A percentile compares a stretch with the other conserved stretches of the same genome.
Conservation (phyloP, 2,888 invertebrate genomes). For the Parelbella ahira region DNA sequence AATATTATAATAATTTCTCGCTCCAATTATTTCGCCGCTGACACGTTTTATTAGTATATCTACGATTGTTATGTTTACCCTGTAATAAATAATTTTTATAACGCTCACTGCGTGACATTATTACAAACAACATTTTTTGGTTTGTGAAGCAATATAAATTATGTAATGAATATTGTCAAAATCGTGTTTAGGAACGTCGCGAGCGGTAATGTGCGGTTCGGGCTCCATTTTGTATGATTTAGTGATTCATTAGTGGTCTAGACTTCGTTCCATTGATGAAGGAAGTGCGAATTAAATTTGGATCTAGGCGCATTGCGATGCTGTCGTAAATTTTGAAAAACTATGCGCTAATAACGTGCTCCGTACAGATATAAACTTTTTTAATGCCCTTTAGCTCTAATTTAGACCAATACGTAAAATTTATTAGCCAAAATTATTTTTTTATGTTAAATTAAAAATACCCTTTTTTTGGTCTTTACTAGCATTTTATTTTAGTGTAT, state of each 20-base stretch:
- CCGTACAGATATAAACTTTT: too few relatives aligned
- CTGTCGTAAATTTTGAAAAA: conserved; percentile 19
- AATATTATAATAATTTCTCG: conserved; percentile 76
- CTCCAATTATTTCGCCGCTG: conserved; percentile 73
- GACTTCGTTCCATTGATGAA: conserved; percentile 19
- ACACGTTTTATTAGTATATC: conserved; percentile 74
- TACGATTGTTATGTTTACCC: conserved; percentile 68
- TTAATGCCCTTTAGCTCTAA: too few relatives aligned
- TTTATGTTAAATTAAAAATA: too few relatives aligned
- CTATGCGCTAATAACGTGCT: conserved; percentile 7
- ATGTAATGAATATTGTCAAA: conserved; percentile 49
- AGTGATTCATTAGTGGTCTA: conserved; percentile 20
- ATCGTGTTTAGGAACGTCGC: conserved; percentile 43
- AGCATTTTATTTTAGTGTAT: too few relatives aligned
- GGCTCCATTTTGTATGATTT: conserved; percentile 23
- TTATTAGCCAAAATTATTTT: too few relatives aligned
- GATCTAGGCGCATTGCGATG: conserved; percentile 10
- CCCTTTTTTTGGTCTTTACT: too few relatives aligned
- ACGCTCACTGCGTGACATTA: conserved; percentile 51
- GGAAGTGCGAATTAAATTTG: conserved; percentile 19
- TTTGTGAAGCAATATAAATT: conserved; percentile 41
- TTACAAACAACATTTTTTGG: conserved; percentile 56
- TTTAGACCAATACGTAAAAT: too few relatives aligned
- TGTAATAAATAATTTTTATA: conserved; percentile 62
- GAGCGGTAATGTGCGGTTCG: conserved; percentile 27